Percentiles rank a stretch among this genome's conserved stretches.
phyloP scores from a whole-genome alignment of 2,797 vertebrate genomes.

The Alfaro cultratus region DNA sequence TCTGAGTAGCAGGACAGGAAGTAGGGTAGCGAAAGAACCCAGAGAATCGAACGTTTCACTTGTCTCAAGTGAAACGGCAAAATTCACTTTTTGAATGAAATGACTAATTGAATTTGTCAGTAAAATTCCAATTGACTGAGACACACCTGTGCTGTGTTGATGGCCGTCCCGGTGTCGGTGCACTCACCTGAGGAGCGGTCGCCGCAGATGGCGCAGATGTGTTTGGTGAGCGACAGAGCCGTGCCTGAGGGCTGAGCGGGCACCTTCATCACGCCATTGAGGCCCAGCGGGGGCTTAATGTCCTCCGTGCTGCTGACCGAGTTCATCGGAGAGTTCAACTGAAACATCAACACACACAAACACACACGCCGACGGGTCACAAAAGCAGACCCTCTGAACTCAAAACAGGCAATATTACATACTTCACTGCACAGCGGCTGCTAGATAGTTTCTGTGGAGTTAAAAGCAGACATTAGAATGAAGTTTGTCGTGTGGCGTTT shows the following conservation, averaged over 20 bases:
- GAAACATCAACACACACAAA: constrained; percentile 80
- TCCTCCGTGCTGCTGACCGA: constrained; percentile 97
- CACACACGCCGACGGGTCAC: constrained; percentile 66
- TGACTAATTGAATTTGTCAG: neutral
- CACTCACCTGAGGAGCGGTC: constrained; percentile 96
- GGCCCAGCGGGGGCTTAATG: constrained; percentile 95
- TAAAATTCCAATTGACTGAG: neutral
- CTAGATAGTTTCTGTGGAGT: neutral
- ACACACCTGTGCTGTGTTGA: neutral
- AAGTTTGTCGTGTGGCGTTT: constrained; percentile 22
- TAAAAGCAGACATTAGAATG: constrained; percentile 17
- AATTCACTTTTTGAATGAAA: neutral
- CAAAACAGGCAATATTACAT: constrained; percentile 13
- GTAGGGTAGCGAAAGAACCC: neutral
- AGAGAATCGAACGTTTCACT: neutral
- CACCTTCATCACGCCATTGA: constrained; percentile 97
- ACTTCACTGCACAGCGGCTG: constrained; percentile 12
- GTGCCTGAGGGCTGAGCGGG: constrained; percentile 91
- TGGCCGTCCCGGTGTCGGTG: neutral
- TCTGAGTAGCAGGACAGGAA: neutral
- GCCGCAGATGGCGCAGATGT: constrained; percentile 99
- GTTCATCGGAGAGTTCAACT: constrained; percentile 98
- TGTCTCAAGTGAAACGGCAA: neutral
- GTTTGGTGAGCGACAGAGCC: constrained; percentile 93
- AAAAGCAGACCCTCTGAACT: constrained; percentile 39